A percentile compares a stretch with the other conserved stretches of the same genome.
Conservation (phyloP, 2,888 invertebrate species). For the Cheilosia scutellata region DNA sequence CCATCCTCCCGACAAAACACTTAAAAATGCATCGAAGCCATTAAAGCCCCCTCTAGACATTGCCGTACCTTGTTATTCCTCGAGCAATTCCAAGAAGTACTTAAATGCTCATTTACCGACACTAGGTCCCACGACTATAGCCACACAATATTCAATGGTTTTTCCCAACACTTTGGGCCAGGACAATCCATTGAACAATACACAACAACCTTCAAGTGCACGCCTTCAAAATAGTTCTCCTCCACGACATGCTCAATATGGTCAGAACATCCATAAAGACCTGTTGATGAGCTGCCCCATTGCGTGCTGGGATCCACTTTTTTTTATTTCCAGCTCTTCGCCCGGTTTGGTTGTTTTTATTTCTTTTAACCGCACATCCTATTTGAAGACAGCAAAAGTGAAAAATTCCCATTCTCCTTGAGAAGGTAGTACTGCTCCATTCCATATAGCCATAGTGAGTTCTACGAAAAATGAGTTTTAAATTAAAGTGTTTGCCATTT, state of each 20-base stretch:
- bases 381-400: not conserved
- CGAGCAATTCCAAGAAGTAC: conserved; percentile 9
- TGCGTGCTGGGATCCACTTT: conserved; percentile 51
- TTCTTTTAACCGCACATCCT: not conserved
- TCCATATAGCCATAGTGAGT: not conserved
- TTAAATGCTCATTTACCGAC: conserved; percentile 30
- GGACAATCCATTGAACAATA: conserved; percentile 13
- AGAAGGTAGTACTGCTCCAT: no score
- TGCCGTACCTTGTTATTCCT: not conserved
- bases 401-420: not conserved
- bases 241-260: not conserved
- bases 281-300: conserved; percentile 55
- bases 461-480: conserved; percentile 22
- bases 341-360: conserved; percentile 10
- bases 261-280: conserved; percentile 43
- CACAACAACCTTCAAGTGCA: not conserved
- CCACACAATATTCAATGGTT: conserved; percentile 26
- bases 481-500: conserved; percentile 39
- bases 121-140: not conserved
- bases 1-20: conserved; percentile 11
- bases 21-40: conserved; percentile 30
- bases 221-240: conserved; percentile 10
- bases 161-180: not conserved
- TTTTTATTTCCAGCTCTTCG: not conserved
- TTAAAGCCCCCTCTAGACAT: not conserved